Base-by-base conservation (phyloP, 1,140 invertebrate genomes). In the Bombus turneri region DNA sequence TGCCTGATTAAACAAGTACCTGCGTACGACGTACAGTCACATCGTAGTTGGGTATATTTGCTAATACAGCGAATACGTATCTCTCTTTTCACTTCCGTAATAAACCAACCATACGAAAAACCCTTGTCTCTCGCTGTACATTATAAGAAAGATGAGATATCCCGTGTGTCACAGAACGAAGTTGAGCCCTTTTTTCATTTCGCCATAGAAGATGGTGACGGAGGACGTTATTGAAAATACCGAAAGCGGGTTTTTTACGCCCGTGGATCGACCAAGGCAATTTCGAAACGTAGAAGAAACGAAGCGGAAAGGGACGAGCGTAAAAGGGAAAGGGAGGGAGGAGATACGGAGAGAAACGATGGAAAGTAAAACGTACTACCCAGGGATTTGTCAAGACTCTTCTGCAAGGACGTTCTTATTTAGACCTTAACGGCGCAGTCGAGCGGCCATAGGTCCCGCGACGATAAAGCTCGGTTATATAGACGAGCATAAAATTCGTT, bases 401-500 rank as follows among this genome's bases (percentile, higher is more conserved):
- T 22, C 41, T 39, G 68, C 91, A 86, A 93, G 90, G 92, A 93
- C 91, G 91, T 86, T 92, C 90, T 94, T 94, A 94, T 92, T 93
- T 91, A 89, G 92, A 92, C 88, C 91, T 94, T 94, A 92, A 91
- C 91, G 88, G 84, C 88, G 84, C 81, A 34, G 86, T 85, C 78
- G 90, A 83, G 71, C 85, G 82, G 74, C 87, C 90, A 94, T 93
- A 93, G 92, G 93, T 91, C 88, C 85, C 88, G 81, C 53, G 79
- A 88, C 92, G 88, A 93, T 94, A 94, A 94, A 94, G 87, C 72
- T 78, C 83, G 76, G 84, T 85, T 93, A 93, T 94, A 93, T 92
- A 90, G 87, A 84, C 68, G 90, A 59, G 86, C 93, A 88, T 92
- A 93, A 93, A 93, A 92, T 88, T 90, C 82, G 88, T 90, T 86